Base-by-base conservation (phyloP, 2,113 vertebrate genomes). In the Lagopus muta region DNA sequence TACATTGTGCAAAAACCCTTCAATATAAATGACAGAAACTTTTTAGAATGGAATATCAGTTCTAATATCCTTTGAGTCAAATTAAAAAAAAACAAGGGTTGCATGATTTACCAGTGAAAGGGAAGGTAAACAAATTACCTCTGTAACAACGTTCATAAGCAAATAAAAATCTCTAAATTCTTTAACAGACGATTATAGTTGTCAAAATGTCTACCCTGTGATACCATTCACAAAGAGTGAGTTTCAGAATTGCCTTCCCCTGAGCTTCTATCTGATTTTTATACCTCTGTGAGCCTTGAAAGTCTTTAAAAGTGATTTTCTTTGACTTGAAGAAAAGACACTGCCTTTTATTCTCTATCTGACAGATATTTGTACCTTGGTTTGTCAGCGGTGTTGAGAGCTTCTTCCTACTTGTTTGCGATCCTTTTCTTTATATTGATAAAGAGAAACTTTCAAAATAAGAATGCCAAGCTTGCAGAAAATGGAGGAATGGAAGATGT, bases 391-490 rank as follows among this genome's bases (percentile, higher is more conserved):
- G 13, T 30, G 25, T 72, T 98, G 62, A 97, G 80, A 95, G 25
- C 28, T 38, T 25, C 72, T 89, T 12, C 64, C 48, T 43, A 88
- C 91, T 10, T 97, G 70, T 6, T 98, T 65, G 86, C 2, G 69
- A 6, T 93, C n/a, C 0, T 94, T 18, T 93, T 97, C 65, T 94
- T 80, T 61, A 64, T 5, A 30, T 3, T 82, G 52, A 1, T 97
- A 58, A 98, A 98, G 95, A 98, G 96, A 93, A 66, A 72, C 50
- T 92, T 93, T 80, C 58, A 95, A 90, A 73, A 65, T 62, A 96
- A 97, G 93, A 69, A 95, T 36, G 78, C 60, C 11, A 89, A 28
- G 14, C 13, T 61, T 62, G 15, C 50, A 25, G 97, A 96, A 82
- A 96, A 96, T 70, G 91, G 58, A 82, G 85, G 40, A 82, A 94